Evolutionary conservation across 2,797 vertebrate species (phyloP), one percentile per base, ranked within the genome.

Genomic region (Rhinophrynus dorsalis): DNA sequence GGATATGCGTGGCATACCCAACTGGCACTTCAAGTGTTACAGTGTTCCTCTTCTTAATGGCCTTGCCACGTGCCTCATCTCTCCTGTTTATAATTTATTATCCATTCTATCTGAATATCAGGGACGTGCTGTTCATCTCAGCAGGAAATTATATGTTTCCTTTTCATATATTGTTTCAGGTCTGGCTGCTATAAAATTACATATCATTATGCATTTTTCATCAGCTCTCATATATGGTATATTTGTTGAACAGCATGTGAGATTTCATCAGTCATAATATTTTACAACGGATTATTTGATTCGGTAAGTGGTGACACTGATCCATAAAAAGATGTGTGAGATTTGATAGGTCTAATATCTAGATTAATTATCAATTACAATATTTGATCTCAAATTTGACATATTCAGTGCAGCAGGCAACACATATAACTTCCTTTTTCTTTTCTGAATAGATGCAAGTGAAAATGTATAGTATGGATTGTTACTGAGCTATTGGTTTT

Each of bases 231-330:
- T 13, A 42, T 1, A 8, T 40, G 2, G 2, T 15, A 27, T 55
- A 73, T 69, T 58, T 73, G 23, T 63, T 68, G 69, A 33, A 58
- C 21, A 54, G 55, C 47, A n/a, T 18, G 6, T 57, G 21, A 33
- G 50, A 45, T 42, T 55, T 60, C 40, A 47, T 79, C 72, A 51
- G 62, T 1, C n/a, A 29, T 40, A 75, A 67, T 68, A 20, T n/a
- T 32, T 71, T 56, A 23, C 30, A 23, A 67, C 38, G 66, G 32
- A 76, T 67, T 69, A 35, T 75, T 67, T 72, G 48, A 37, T 17
- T 66, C 8, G 0, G 0, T 2, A 51, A 10, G 5, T 26, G 52
- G 26, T 0, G 11, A 60, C 67, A 48, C 70, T 21, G 26, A 8
- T 35, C 33, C 3, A 57, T 60, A 60, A 45, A 38, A 58, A 30